These are phyloP conservation scores for Rattus norvegicus DNA, from an alignment of 2,113 vertebrate species.

Conservation along the genomic window GRCr8 NC_086033.1:40084501-40085000, in stretches of 20 bases:
- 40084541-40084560: neutral
- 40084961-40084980: neutral
- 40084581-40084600: neutral
- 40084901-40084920: conserved; percentile 11
- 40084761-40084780: neutral
- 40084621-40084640: neutral
- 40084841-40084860: neutral
- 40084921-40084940: conserved; percentile 33
- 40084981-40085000: neutral
- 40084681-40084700: conserved; percentile 25
- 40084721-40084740: neutral
- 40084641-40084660: neutral
- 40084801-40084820: neutral
- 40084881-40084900: neutral
- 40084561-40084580: neutral
- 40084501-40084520: conserved; percentile 30
- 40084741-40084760: neutral
- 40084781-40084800: neutral
- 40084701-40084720: neutral
- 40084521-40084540: conserved; percentile 23
- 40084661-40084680: conserved; percentile 22
- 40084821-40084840: neutral
- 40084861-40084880: neutral
- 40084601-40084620: neutral
- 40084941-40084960: conserved; percentile 29